phyloP scores from a whole-genome alignment of 2,888 invertebrate species.

The Dasypogon diadema region DNA sequence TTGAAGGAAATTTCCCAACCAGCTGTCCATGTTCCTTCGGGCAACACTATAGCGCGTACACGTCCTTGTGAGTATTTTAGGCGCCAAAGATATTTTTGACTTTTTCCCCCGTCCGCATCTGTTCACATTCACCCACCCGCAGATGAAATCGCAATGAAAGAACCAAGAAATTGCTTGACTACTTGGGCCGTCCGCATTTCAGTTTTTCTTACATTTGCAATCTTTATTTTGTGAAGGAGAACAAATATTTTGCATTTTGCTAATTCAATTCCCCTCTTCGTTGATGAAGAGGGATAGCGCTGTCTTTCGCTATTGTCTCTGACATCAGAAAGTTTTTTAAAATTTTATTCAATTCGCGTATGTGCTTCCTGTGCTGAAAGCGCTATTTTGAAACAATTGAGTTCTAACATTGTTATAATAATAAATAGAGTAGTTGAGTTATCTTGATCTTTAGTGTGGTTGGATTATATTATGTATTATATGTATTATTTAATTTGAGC shows the following conservation, averaged over 20 bases:
- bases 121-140: neutral
- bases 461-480: too few relatives aligned
- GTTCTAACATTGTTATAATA: too few relatives aligned
- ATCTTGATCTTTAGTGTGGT: too few relatives aligned
- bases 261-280: neutral
- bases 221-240: constrained; percentile 5
- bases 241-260: constrained; percentile 20
- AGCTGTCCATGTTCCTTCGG: too few relatives aligned
- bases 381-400: neutral
- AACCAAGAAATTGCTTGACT: neutral
- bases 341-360: constrained; percentile 21
- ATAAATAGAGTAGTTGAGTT: too few relatives aligned
- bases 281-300: neutral
- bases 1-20: too few relatives aligned
- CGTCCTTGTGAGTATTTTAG: constrained; percentile 20
- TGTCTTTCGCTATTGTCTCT: constrained; percentile 3
- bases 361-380: constrained; percentile 14
- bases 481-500: too few relatives aligned
- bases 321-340: neutral
- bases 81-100: constrained; percentile 15
- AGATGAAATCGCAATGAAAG: too few relatives aligned
- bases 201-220: neutral
- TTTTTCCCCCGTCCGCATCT: neutral
- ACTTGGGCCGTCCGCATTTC: neutral
- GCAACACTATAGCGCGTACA: neutral